Evolutionary conservation across 2,888 invertebrate species (phyloP).

Genomic region (Pristionchus arcanus): DNA sequence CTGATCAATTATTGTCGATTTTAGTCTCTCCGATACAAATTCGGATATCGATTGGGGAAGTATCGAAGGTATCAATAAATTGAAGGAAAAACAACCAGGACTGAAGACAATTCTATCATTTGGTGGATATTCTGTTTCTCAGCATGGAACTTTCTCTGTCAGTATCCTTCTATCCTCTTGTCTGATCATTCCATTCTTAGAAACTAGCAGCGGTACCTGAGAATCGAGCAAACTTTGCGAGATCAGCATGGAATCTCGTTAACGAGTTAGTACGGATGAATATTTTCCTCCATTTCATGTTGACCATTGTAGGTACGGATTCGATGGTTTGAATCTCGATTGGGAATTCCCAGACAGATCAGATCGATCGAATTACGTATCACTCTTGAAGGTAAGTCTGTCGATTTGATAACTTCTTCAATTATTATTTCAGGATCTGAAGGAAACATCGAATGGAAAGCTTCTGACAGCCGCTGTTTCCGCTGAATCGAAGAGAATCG

Average conservation of each 20-base stretch:
- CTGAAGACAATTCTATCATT: conserved; percentile 91
- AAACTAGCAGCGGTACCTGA: background rate
- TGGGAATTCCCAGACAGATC: conserved; percentile 80
- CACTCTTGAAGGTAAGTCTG: conserved; percentile 48
- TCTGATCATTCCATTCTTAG: background rate
- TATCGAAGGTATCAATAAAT: conserved; percentile 86
- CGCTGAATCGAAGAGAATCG: background rate
- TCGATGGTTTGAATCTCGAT: conserved; percentile 76
- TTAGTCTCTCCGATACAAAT: background rate
- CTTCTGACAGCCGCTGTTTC: conserved; percentile 89
- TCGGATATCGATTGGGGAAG: background rate
- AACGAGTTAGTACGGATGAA: background rate
- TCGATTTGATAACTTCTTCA: background rate
- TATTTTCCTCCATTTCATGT: background rate
- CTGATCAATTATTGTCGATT: background rate
- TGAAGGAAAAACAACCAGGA: conserved; percentile 92
- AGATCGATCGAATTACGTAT: conserved; percentile 53
- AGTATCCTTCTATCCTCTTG: background rate
- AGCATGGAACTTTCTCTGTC: conserved; percentile 9
- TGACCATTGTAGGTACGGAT: conserved; percentile 59
- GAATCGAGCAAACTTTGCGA: background rate
- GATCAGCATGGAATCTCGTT: conserved; percentile 11
- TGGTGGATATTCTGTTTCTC: conserved; percentile 89
- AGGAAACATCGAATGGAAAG: background rate
- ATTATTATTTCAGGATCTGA: background rate